phyloP scores from a whole-genome alignment of 2,113 vertebrate genomes.

The Myanophis thanlyinensis region DNA sequence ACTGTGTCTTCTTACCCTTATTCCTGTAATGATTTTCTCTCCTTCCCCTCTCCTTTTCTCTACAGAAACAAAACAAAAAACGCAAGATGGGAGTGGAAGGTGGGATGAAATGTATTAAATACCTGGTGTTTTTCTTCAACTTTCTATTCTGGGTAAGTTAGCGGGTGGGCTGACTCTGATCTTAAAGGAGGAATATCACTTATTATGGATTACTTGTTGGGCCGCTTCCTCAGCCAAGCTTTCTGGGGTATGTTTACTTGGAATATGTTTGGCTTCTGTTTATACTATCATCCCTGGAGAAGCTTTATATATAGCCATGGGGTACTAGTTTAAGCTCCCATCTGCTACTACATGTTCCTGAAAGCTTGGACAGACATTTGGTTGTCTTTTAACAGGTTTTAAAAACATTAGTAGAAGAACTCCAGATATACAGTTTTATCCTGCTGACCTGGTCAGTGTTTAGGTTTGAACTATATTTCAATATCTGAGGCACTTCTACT shows the following conservation, averaged over 20 bases:
- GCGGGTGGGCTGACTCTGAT: background rate
- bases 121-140: conserved; percentile 82
- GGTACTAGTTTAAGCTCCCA: background rate
- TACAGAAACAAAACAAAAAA: conserved; percentile 16
- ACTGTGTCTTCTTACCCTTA: background rate
- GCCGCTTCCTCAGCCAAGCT: background rate
- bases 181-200: background rate
- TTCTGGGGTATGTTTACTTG: background rate
- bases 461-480: background rate
- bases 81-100: conserved; percentile 81
- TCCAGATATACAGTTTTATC: background rate
- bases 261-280: background rate
- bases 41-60: background rate
- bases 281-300: background rate
- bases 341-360: background rate
- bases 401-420: background rate
- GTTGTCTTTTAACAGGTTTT: background rate
- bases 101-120: conserved; percentile 83
- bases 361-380: background rate
- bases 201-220: background rate
- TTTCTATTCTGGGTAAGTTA: conserved; percentile 87
- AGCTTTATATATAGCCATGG: background rate
- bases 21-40: background rate
- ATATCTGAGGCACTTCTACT: background rate
- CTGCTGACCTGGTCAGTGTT: background rate